Evolutionary conservation across 2,888 invertebrate species (phyloP).

Genomic region (Horisme vitalbata): DNA sequence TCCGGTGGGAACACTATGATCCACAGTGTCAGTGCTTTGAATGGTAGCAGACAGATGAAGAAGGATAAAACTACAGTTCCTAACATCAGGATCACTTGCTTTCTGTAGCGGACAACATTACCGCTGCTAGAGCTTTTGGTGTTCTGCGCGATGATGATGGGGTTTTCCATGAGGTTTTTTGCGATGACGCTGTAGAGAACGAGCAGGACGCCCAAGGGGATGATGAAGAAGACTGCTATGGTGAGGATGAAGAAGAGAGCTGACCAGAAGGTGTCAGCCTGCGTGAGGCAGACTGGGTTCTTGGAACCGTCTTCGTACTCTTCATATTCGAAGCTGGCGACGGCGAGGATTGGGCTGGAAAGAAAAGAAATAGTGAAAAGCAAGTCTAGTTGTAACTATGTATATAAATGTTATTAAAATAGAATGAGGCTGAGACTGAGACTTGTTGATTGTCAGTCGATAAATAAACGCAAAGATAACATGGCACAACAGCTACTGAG

Average conservation of each 20-base stretch:
- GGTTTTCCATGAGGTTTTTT: slow-evolving; percentile 91
- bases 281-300: slow-evolving; percentile 91
- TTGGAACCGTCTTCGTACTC: slow-evolving; percentile 87
- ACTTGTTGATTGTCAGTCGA: too few relatives aligned
- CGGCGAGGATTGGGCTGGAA: slow-evolving; percentile 91
- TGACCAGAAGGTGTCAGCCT: slow-evolving; percentile 90
- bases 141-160: slow-evolving; percentile 86
- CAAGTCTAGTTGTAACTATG: too few relatives aligned
- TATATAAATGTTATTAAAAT: too few relatives aligned
- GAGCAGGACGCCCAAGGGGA: slow-evolving; percentile 91
- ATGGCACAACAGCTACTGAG: too few relatives aligned
- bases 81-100: slow-evolving; percentile 93
- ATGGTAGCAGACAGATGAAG: slow-evolving; percentile 94
- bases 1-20: slow-evolving; percentile 90
- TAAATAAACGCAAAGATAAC: too few relatives aligned
- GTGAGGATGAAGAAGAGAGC: slow-evolving; percentile 91
- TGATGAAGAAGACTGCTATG: slow-evolving; percentile 91
- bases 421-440: too few relatives aligned
- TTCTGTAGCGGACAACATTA: slow-evolving; percentile 87
- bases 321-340: slow-evolving; percentile 89
- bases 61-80: slow-evolving; percentile 95
- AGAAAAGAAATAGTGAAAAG: too few relatives aligned
- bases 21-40: slow-evolving; percentile 94
- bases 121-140: slow-evolving; percentile 74
- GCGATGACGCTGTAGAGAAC: slow-evolving; percentile 93